These are phyloP conservation scores for Schizopygopsis malacanthus DNA, from an alignment of 2,797 vertebrate genomes.

Conservation along the genomic window DNA sequence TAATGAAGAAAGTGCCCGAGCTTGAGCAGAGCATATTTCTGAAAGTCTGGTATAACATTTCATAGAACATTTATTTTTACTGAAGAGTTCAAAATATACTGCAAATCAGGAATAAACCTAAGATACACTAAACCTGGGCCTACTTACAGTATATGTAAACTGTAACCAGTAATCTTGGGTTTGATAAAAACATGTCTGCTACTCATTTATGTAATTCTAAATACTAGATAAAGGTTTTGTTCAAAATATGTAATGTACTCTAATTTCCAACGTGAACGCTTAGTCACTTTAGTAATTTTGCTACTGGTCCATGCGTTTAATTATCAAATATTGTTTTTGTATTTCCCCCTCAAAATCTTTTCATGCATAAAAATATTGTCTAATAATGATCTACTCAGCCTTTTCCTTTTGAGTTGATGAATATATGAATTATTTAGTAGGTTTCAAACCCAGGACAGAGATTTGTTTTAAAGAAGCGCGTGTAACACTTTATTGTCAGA, in stretches of 20 bases:
- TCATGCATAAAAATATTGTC: not conserved
- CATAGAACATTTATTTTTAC: not conserved
- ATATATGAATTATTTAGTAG: constrained; percentile 30
- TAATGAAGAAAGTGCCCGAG: not conserved
- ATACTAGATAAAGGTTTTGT: not conserved
- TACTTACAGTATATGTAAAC: not conserved
- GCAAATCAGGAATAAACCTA: not conserved
- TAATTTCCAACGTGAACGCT: not conserved
- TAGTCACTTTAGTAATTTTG: not conserved
- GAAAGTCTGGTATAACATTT: not conserved
- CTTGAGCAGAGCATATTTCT: not conserved
- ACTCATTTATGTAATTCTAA: not conserved
- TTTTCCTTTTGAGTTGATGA: constrained; percentile 16
- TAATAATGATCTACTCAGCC: constrained; percentile 4
- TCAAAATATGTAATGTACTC: not conserved
- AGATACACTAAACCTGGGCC: not conserved
- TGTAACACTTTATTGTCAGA: constrained; percentile 3
- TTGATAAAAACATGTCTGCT: not conserved
- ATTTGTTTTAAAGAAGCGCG: constrained; percentile 16
- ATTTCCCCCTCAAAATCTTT: not conserved
- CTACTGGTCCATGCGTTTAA: not conserved
- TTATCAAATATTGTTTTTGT: not conserved
- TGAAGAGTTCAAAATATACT: not conserved
- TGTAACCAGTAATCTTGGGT: not conserved
- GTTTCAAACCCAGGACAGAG: constrained; percentile 21